phyloP scores from a whole-genome alignment of 2,113 vertebrate genomes.

The Nipponia nippon region DNA sequence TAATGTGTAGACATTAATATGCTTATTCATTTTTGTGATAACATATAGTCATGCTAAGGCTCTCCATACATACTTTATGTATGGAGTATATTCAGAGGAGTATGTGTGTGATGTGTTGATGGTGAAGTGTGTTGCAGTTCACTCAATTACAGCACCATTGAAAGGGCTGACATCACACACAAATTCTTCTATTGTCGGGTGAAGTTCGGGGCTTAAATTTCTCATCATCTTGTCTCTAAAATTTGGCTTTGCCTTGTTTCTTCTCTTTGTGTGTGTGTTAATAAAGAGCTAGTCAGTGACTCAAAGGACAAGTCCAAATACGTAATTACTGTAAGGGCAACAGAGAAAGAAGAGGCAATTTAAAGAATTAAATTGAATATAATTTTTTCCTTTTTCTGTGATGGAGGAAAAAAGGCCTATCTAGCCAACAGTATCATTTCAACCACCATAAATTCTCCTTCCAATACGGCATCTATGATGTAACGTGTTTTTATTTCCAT shows the following conservation, averaged over 20 bases:
- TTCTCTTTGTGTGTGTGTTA: not conserved
- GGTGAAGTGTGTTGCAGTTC: not conserved
- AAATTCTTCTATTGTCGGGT: not conserved
- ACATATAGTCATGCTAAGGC: not conserved
- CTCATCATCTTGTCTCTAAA: not conserved
- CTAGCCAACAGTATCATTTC: not conserved
- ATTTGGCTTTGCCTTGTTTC: not conserved
- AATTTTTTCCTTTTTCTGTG: not conserved
- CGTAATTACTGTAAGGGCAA: not conserved
- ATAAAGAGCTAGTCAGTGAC: not conserved
- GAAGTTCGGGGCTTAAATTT: constrained; percentile 1
- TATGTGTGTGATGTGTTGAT: not conserved
- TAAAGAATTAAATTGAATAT: not conserved
- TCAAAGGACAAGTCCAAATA: not conserved
- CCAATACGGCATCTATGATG: not conserved
- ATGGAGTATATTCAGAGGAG: not conserved
- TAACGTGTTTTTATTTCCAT: not conserved
- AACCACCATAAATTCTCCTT: not conserved
- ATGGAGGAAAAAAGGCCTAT: not conserved
- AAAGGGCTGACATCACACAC: not conserved
- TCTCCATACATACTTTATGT: not conserved
- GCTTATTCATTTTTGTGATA: not conserved
- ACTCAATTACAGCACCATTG: not conserved
- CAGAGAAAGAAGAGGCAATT: not conserved
- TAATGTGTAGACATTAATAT: not conserved